Base-by-base conservation (phyloP, 2,888 invertebrate genomes). In the Steromphala cineraria region DNA sequence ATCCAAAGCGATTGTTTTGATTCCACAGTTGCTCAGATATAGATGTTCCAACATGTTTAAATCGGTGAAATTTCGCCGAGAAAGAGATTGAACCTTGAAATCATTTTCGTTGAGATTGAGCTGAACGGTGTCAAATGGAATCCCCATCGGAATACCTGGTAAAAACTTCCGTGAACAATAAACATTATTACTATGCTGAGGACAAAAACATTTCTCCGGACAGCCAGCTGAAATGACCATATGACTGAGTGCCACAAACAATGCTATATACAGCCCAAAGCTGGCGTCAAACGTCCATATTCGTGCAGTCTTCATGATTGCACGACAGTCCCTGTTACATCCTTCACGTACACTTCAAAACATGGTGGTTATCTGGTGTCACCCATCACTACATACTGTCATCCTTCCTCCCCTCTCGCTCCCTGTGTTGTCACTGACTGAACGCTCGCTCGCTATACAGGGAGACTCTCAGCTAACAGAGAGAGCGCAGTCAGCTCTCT, bases 191-290 rank as follows among this genome's bases (percentile, higher is more conserved):
- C 90, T 90, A 24, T 89, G 84, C 2, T 88, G 86, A 53, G 91
- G 91, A 84, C 93, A 93, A 87, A 92, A 92, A 80, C 93, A 93
- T 5, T 87, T 88, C 19, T 84, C 85, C 7, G 93, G 93, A 76
- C 93, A 93, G 40, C 87, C 74, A 53, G 24, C 74, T 19, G 53
- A 56, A 28, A 53, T 24, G 28, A 19, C 56, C 40, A 76, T 53
- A 55, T 53, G 53, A 36, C 76, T 31, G 53, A 76, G 76, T 17
- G 53, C 28, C n/a, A 76, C 31, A 31, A 76, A 36, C 36, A 55
- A n/a, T 2, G 55, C 3, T 19, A 76, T n/a, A n/a, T 21, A 52
- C 31, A 75, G 24, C 8, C 75, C 75, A 52, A 55, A 31, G 36
- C 28, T 55, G n/a, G 28, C 53, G 53, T 76, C 74, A 46, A 46